Evolutionary conservation across 2,888 invertebrate genomes (phyloP).

Genomic region (Tenthredo livida): DNA sequence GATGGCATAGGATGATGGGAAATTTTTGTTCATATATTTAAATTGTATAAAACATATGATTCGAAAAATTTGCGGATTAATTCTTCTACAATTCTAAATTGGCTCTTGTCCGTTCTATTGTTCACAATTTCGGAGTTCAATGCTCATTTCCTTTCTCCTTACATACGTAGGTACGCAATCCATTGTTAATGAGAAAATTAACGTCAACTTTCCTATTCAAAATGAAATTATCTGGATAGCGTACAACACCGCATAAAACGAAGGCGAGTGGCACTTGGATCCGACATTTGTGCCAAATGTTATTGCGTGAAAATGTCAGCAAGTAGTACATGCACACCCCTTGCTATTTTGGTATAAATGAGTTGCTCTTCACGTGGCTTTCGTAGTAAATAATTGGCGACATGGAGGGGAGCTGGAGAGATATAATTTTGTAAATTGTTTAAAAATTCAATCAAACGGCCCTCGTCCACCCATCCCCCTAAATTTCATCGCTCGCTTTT

Average conservation of each 20-base stretch:
- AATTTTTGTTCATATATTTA: not conserved
- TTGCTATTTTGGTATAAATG: not conserved
- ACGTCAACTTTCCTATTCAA: not conserved
- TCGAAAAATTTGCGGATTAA: not conserved
- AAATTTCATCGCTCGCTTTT: slow-evolving; percentile 14
- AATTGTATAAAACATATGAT: not conserved
- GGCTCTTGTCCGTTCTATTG: not conserved
- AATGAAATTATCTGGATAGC: too few species aligned
- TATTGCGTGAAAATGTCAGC: slow-evolving; percentile 15
- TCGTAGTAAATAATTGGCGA: not conserved
- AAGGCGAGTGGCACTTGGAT: not conserved
- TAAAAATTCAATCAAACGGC: slow-evolving; percentile 35
- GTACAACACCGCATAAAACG: too few species aligned
- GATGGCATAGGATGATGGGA: not conserved
- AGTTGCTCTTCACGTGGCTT: not conserved
- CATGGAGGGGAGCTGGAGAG: not conserved
- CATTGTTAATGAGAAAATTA: not conserved
- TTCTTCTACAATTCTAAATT: not conserved
- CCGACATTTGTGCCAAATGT: slow-evolving; percentile 19
- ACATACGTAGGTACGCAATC: not conserved
- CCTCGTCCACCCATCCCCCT: not conserved
- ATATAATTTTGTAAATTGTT: slow-evolving; percentile 30
- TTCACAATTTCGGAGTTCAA: not conserved
- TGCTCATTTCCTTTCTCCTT: not conserved
- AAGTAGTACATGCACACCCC: not conserved